Evolutionary conservation across 2,797 vertebrate genomes (phyloP), one percentile per base, ranked within the genome.

Genomic region (Sebastes reedi): DNA sequence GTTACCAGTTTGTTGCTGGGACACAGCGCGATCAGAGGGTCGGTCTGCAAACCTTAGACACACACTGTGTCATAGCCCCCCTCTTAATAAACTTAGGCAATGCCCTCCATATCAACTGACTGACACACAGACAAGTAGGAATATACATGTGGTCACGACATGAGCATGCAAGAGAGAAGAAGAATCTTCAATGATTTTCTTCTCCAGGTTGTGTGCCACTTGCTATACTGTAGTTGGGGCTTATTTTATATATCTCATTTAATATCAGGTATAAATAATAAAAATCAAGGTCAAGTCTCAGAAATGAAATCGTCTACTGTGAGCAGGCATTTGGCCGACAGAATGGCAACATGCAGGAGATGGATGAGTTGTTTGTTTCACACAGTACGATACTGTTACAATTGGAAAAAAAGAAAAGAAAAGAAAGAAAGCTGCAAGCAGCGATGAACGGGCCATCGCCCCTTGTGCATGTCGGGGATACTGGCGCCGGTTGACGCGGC

Each of bases 1-100:
- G 75, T 81, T 27, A 76, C 56, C 61, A 67, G 22, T 71, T 70
- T 24, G n/a, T 70, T 56, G 54, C 70, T 56, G 24, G 9, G 32
- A 66, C 30, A 8, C 64, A 30, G 60, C 16, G 9, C 46, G 42
- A 34, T 34, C 22, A 65, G 58, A 42, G 9, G 29, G 16, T 74
- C 72, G 6, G 39, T 18, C n/a, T 50, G 14, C 24, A 32, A 59
- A 54, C 58, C 18, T 36, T 11, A 67, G 1, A 52, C 42, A 54
- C 39, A 24, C 55, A 22, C 29, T 20, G 18, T 29, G 52, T 22
- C 18, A 75, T 10, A 36, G 30, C 4, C 29, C 2, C n/a, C 12
- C 61, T 12, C 14, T 25, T 3, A 32, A 34, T 67, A 32, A 18
- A 54, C 54, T 25, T 3, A 24, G 20, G 36, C 55, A 29, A 1